Base-by-base conservation (phyloP, 2,797 vertebrate species). In the Fringilla coelebs region DNA sequence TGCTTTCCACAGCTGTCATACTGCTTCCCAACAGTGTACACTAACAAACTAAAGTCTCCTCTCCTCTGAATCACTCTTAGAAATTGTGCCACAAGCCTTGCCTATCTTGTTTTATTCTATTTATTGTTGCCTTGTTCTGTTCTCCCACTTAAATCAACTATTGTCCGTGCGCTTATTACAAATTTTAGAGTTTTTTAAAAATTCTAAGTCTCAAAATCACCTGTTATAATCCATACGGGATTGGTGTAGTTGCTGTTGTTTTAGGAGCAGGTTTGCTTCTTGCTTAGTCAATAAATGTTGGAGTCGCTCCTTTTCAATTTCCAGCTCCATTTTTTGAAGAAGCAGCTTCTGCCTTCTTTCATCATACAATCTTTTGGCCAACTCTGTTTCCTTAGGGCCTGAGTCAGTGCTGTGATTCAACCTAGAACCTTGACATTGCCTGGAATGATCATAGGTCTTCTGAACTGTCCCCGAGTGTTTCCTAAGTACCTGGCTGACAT, bases 271-370 rank as follows among this genome's bases (percentile, higher is more conserved):
- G 79, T 98, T 98, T 88, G 98, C 98, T 93, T 99, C 99, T 95
- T 99, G 99, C 84, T 99, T 98, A 63, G 98, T 98, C 80, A 99
- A 96, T 52, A 99, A 97, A 70, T 98, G 97, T 86, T 99, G 99
- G 73, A 99, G 98, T 85, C 95, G 98, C 68, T 99, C 99, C 92
- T 98, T 98, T 97, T 99, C 99, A 90, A 97, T 95, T 98, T 99
- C 99, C 94, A 99, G 97, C 96, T 99, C 99, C 97, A 99, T 98
- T 97, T 99, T 99, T 97, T 99, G 99, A 96, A 99, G 96, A 94
- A 99, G 96, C 76, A 99, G 97, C 78, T 98, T 98, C 85, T 98
- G 98, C 66, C 98, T 98, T 96, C 98, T 98, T 92, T 98, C 98
- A 94, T 99, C 98, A 76, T 98, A 99, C 12, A 98, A 96, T 62